Evolutionary conservation across 2,797 vertebrate genomes (phyloP).

Genomic region (Synaphobranchus kaupii): DNA sequence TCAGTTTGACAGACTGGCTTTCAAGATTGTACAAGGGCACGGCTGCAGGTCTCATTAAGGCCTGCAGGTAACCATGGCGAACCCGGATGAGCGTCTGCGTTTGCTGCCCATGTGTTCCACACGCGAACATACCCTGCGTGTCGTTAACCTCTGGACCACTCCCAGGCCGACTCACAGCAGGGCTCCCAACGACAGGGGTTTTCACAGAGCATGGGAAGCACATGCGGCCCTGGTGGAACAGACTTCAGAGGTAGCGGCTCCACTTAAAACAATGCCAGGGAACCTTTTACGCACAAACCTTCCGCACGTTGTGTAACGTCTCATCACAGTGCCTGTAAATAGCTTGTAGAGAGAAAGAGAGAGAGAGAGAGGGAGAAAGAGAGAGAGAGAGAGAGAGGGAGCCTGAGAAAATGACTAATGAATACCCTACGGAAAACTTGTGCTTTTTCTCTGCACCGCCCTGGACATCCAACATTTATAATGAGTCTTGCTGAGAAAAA

Average conservation of each 20-base stretch:
- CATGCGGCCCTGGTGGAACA: not conserved
- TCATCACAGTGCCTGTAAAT: not conserved
- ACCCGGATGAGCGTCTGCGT: not conserved
- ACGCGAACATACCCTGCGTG: not conserved
- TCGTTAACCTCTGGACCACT: not conserved
- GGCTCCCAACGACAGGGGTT: not conserved
- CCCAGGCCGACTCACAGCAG: not conserved
- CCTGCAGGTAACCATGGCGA: not conserved
- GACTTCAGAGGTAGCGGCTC: not conserved
- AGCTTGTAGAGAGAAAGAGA: not conserved
- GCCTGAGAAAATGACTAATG: conserved; percentile 17
- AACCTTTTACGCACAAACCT: conserved; percentile 11
- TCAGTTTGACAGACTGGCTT: not conserved
- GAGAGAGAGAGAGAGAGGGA: too few species aligned
- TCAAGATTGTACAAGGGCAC: not conserved
- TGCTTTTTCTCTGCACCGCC: not conserved
- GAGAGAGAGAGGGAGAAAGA: too few species aligned
- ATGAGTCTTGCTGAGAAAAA: not conserved
- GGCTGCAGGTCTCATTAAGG: not conserved
- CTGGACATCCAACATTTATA: not conserved
- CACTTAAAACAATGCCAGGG: not conserved
- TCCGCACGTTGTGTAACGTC: conserved; percentile 13
- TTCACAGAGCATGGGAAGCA: not conserved
- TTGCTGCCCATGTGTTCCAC: too few species aligned
- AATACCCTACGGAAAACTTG: conserved; percentile 3